Evolutionary conservation across 1,140 invertebrate genomes (phyloP).

Genomic region (Neodiprion pinetum): DNA sequence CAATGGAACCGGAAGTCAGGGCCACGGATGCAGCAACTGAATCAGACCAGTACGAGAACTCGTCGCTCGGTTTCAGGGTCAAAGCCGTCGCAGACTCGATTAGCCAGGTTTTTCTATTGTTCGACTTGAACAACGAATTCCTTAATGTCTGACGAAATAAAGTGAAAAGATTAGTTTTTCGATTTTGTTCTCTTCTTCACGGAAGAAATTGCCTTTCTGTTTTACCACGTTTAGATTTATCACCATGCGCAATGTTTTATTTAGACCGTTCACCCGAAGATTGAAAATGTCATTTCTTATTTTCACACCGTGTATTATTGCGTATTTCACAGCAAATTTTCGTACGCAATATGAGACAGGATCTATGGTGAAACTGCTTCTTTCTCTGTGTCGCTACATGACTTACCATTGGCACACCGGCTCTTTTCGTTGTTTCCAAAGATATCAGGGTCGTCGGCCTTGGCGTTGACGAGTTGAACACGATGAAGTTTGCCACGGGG

Average conservation of each 20-base stretch:
- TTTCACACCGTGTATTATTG: too few relatives aligned
- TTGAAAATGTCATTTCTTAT: too few relatives aligned
- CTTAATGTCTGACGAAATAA: slow-evolving; percentile 39
- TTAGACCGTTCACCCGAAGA: too few relatives aligned
- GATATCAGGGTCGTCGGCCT: slow-evolving; percentile 52
- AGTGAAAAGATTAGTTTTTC: too few relatives aligned
- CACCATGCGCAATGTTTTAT: too few relatives aligned
- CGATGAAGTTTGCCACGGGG: slow-evolving; percentile 69
- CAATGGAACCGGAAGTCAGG: slow-evolving; percentile 1
- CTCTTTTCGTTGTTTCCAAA: slow-evolving; percentile 55
- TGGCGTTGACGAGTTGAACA: slow-evolving; percentile 55
- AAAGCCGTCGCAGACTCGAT: slow-evolving; percentile 47
- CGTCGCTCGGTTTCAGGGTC: slow-evolving; percentile 18
- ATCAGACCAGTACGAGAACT: slow-evolving; percentile 25
- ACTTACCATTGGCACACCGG: slow-evolving; percentile 45
- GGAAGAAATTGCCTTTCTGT: too few relatives aligned
- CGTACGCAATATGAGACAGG: too few relatives aligned
- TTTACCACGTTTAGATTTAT: too few relatives aligned
- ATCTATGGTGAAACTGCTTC: too few relatives aligned
- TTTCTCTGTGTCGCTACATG: too few relatives aligned
- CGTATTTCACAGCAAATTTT: too few relatives aligned
- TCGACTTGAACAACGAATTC: slow-evolving; percentile 40
- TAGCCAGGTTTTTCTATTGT: slow-evolving; percentile 38
- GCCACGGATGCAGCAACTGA: slow-evolving; percentile 16
- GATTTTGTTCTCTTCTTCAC: neutral